Evolutionary conservation across 1,140 invertebrate genomes (phyloP).

Genomic region (Ostrea edulis): DNA sequence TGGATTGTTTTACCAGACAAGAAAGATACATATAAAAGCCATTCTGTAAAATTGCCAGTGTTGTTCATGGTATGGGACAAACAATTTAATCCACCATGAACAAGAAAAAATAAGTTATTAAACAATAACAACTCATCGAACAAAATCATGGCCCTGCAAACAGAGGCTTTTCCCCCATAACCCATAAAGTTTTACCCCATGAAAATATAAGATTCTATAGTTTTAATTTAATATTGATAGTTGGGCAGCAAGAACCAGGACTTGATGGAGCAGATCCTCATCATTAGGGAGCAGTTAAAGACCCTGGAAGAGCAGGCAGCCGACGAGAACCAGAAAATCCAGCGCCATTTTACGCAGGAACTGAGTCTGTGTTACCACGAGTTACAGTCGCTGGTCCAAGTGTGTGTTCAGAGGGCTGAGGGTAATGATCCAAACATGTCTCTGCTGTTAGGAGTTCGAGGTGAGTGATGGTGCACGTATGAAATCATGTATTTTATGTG

Average conservation of each 20-base stretch:
- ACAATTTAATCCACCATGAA: too few relatives aligned
- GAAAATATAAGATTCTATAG: neutral
- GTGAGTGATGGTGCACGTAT: constrained; percentile 56
- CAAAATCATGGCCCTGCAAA: too few relatives aligned
- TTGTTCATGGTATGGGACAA: too few relatives aligned
- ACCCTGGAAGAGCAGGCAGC: constrained; percentile 64
- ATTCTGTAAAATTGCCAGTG: too few relatives aligned
- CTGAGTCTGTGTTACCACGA: constrained; percentile 74
- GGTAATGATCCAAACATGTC: constrained; percentile 76
- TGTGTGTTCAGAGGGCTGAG: constrained; percentile 71
- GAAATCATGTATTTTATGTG: too few relatives aligned
- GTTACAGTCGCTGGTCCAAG: constrained; percentile 73
- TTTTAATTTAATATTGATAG: neutral
- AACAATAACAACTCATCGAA: too few relatives aligned
- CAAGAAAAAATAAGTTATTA: too few relatives aligned
- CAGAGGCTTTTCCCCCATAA: too few relatives aligned
- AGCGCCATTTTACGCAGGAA: constrained; percentile 70
- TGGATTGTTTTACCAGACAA: too few relatives aligned
- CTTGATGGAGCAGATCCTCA: constrained; percentile 71
- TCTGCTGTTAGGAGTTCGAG: constrained; percentile 70
- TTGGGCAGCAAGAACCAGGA: constrained; percentile 68
- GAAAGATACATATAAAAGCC: too few relatives aligned
- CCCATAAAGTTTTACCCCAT: too few relatives aligned
- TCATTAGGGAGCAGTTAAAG: constrained; percentile 69
- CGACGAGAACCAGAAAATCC: constrained; percentile 65